phyloP scores from a whole-genome alignment of 37 sponge, comb jelly and placozoan genomes.

The Chondrilla cf. caribensis region DNA sequence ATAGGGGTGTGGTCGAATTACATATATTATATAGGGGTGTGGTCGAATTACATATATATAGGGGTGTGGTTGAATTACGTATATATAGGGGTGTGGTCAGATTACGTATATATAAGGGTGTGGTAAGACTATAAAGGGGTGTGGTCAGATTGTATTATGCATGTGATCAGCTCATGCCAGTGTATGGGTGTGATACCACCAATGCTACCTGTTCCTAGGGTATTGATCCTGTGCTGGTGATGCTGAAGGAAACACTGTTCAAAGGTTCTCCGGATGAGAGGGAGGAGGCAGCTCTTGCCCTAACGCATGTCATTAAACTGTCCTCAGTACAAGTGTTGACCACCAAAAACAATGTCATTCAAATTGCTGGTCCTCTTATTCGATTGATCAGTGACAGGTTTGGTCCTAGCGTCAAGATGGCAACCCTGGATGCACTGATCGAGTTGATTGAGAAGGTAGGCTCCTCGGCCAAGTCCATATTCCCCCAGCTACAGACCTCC shows the following conservation, averaged over 20 bases:
- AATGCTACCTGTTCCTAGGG: too few species aligned
- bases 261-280: conserved; percentile 88
- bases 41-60: too few species aligned
- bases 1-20: too few species aligned
- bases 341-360: conserved; percentile 59
- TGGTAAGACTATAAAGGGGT: too few species aligned
- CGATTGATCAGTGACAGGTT: conserved; percentile 88
- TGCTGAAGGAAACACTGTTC: conserved; percentile 88
- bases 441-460: conserved; percentile 88
- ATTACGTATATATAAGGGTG: too few species aligned
- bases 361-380: conserved; percentile 95
- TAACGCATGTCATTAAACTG: conserved; percentile 79
- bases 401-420: conserved; percentile 74
- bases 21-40: too few species aligned
- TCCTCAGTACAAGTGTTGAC: conserved; percentile 39
- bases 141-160: too few species aligned
- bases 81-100: too few species aligned
- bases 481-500: conserved; percentile 96
- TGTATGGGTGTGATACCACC: too few species aligned
- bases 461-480: conserved; percentile 75
- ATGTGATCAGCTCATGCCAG: too few species aligned
- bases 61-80: too few species aligned
- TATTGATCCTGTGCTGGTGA: conserved; percentile 60
- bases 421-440: conserved; percentile 86
- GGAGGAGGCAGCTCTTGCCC: conserved; percentile 84